Base-by-base conservation (phyloP, 1,140 invertebrate genomes). In the Drosophila pandora region DNA sequence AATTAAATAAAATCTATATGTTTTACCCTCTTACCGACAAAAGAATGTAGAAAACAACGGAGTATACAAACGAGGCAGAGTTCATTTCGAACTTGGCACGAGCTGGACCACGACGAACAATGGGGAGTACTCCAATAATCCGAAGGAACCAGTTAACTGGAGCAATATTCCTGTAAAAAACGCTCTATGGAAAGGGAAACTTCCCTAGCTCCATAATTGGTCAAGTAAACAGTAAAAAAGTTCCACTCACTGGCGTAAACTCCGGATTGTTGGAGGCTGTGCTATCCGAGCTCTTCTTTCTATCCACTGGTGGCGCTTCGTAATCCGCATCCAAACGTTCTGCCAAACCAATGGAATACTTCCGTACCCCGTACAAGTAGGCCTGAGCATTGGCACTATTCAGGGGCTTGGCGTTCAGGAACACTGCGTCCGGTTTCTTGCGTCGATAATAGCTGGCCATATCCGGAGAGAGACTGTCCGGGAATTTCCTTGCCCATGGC, bases 81-180 rank as follows among this genome's bases (percentile, higher is more conserved):
- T 92, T 92, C 1, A 94, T 56, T 3, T 85, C 81, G 69, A 94
- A 93, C 57, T 92, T 81, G 34, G 92, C 93, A 5, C 93, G 72
- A 2, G 93, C 92, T 0, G 92, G 74, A 22, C 91, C 90, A 3
- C 89, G 76, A 41, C 92, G 90, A 4, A 92, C 93, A 22, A 95
- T 91, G 4, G 94, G 94, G 47, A 95, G 89, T 2, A 94, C 93
- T 7, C 94, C 94, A 90, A 95, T 92, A 12, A 93, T 63, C 41
- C 93, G 91, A 13, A 94, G 60, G 32, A 94, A 83, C 53, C 91
- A 92, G 59, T 94, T 93, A 2, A 95, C 93, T 2, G 94, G 94
- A 37, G 93, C 93, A 39, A 95, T 93, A 47, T 92, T 93, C 54
- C 93, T 93, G 73, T 94, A 94, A 37, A 95, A 91, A 34, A 94